phyloP scores from a whole-genome alignment of 1,140 invertebrate genomes.

The Leptinotarsa undecemlineata region DNA sequence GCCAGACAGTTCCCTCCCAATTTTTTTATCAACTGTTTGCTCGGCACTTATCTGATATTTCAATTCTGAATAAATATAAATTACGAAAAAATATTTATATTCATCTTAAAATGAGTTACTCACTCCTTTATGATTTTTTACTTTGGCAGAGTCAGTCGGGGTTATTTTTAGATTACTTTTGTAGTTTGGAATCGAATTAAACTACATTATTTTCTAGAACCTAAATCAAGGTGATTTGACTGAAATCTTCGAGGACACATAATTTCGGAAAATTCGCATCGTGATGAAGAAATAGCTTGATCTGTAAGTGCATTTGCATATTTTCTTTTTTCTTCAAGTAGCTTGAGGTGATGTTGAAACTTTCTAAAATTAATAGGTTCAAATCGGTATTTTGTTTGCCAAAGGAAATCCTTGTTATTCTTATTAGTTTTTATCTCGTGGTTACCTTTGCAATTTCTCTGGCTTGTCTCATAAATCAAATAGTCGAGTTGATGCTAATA shows the following conservation, averaged over 20 bases:
- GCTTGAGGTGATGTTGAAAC: not conserved
- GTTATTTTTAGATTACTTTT: conserved; percentile 24
- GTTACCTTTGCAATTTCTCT: too few relatives aligned
- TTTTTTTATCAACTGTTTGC: conserved; percentile 28
- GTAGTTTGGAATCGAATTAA: conserved; percentile 8
- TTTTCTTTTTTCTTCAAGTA: not conserved
- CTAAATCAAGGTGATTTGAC: conserved; percentile 12
- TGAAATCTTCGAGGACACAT: not conserved
- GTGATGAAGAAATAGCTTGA: not conserved
- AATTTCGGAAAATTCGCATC: too few relatives aligned
- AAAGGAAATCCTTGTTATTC: not conserved
- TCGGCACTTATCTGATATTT: conserved; percentile 8
- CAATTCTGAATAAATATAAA: not conserved
- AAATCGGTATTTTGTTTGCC: conserved; percentile 8
- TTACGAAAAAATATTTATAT: not conserved
- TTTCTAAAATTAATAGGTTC: conserved; percentile 5
- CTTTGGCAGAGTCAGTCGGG: conserved; percentile 14
- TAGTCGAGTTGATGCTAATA: too few relatives aligned
- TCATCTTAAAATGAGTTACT: not conserved
- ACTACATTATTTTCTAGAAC: conserved; percentile 22
- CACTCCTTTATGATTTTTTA: conserved; percentile 16
- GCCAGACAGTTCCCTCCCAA: conserved; percentile 22
- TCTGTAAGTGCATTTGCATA: not conserved
- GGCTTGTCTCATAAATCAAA: too few relatives aligned
- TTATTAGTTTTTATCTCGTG: not conserved